Evolutionary conservation across 2,888 invertebrate species (phyloP), one percentile per base, ranked within the genome.

Genomic region (Sepioteuthis lessoniana): DNA sequence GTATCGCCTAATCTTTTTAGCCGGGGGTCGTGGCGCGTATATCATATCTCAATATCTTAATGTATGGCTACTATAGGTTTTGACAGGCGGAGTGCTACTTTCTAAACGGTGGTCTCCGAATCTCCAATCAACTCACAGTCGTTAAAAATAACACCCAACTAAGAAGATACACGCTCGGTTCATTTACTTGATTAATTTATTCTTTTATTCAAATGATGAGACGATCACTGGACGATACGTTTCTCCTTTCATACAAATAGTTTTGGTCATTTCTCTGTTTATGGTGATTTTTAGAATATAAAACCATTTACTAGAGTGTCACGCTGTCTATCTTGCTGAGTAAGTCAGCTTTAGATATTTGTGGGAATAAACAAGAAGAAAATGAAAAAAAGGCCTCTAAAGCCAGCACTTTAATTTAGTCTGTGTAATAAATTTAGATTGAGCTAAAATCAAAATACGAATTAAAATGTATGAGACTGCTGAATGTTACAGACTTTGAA

Each of bases 21-120:
- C 76, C 76, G 76, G n/a, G 76, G 76, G 16, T 76, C 16, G 76
- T 3, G n/a, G n/a, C 76, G 76, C n/a, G n/a, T n/a, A 76, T 76
- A 76, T 76, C 76, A 35, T 76, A n/a, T 76, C 76, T 76, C 76
- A 76, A 76, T 76, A 76, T 76, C 76, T 76, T 76, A 76, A 76
- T 76, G 76, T 35, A 76, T 76, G 3, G n/a, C 76, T 16, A 76
- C 76, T 16, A 76, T 76, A 76, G 2, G 76, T n/a, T n/a, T 10
- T 76, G n/a, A 76, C 76, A 76, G 76, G 76, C 76, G 76, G n/a
- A 76, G 76, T 2, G n/a, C n/a, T 35, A 16, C 19, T 76, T 76
- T 76, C 76, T 8, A 76, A 76, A 76, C 76, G n/a, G 16, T 19
- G 3, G 19, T 5, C 76, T 76, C 21, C n/a, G n/a, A 16, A 76